Base-by-base conservation (phyloP, 2,888 invertebrate genomes). In the Coecobrya sp. region DNA sequence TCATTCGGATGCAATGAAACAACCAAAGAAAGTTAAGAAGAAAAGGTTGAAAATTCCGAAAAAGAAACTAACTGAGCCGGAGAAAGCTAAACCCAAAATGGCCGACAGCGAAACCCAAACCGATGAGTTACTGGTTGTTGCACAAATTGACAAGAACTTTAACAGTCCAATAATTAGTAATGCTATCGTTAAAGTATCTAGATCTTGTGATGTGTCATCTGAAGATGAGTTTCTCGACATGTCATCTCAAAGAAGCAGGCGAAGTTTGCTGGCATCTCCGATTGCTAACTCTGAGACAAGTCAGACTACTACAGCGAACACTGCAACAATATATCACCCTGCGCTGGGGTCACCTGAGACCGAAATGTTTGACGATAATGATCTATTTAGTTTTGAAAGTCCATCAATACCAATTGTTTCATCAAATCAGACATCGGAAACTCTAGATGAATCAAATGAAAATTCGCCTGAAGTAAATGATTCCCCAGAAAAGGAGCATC, bases 321-420 rank as follows among this genome's bases (percentile, higher is more conserved):
- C 36, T 7, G 36, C 76, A 16, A 59, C 22, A 52, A 49, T 81
- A 55, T 49, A 91, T 70, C 86, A 86, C 55, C 93, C 93, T n/a
- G 93, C 92, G 0, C 65, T 93, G 19, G 93, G 91, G 0, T 91
- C 92, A 0, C 92, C 93, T 10, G 84, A 85, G 5, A 68, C 85
- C 30, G 93, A 92, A 5, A 42, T 55, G 19, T 68, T 73, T 27
- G 93, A 91, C 0, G 91, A 93, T 22, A 87, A 89, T 49, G 93
- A 89, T 5, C 45, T 93, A 1, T 93, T 93, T 36, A 93, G 93
- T 52, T 93, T 93, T 73, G 93, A 93, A 68, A 92, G 79, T 55
- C 91, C 91, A 7, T 81, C 65, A 0, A 49, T 88, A 49, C 87
- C 93, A 19, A 16, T 27, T 8, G 42, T 55, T 62, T 79, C 85